Evolutionary conservation across 2,888 invertebrate genomes (phyloP).

Genomic region (Hedychridium roseum): DNA sequence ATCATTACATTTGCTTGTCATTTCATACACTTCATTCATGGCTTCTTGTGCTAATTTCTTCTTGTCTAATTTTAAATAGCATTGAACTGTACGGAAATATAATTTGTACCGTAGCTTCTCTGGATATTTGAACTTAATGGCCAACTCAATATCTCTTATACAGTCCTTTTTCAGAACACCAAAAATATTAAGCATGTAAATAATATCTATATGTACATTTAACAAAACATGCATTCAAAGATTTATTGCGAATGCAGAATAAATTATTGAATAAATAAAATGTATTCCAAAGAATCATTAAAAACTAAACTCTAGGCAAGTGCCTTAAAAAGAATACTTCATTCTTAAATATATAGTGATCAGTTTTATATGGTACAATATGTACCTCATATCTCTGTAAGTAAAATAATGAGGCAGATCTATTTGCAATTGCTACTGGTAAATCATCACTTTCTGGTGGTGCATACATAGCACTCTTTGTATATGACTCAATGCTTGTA

Average conservation of each 20-base stretch:
- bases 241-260: too few species aligned
- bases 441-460: slow-evolving; percentile 67
- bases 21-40: slow-evolving; percentile 30
- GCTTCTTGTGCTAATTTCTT: slow-evolving; percentile 58
- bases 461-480: slow-evolving; percentile 71
- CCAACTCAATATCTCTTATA: slow-evolving; percentile 70
- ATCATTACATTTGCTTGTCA: slow-evolving; percentile 28
- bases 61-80: slow-evolving; percentile 68
- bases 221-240: too few species aligned
- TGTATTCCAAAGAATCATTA: too few species aligned
- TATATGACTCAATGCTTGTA: slow-evolving; percentile 69
- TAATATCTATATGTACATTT: too few species aligned
- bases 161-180: too few species aligned
- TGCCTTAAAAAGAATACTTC: too few species aligned
- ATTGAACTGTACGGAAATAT: slow-evolving; percentile 72
- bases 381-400: slow-evolving; percentile 70
- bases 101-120: slow-evolving; percentile 72
- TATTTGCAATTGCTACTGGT: slow-evolving; percentile 72
- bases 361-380: slow-evolving; percentile 4
- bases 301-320: too few species aligned
- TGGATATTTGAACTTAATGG: slow-evolving; percentile 72
- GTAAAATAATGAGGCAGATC: slow-evolving; percentile 73
- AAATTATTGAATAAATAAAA: too few species aligned
- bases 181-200: too few species aligned
- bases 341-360: slow-evolving; percentile 2